Evolutionary conservation across 2,113 vertebrate species (phyloP), one percentile per base, ranked within the genome.

Genomic region (Gnathonemus longibarbis): DNA sequence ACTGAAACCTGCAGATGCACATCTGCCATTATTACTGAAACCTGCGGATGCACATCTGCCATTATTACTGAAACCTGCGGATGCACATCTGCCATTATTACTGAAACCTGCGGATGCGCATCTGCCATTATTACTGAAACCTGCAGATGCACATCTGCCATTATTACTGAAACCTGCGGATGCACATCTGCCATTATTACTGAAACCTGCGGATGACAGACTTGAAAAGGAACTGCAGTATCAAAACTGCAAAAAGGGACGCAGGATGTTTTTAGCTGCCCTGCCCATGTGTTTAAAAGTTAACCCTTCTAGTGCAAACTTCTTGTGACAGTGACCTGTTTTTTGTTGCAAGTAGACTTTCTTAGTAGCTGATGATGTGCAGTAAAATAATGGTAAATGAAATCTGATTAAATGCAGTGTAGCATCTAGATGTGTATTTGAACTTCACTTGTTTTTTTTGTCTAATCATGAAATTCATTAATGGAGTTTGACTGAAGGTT

Each of bases 151-250:
- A n/a, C n/a, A n/a, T n/a, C n/a, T n/a, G n/a, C n/a, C n/a, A n/a
- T n/a, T n/a, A n/a, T n/a, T n/a, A n/a, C n/a, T n/a, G n/a, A n/a
- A n/a, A n/a, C n/a, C n/a, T n/a, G n/a, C n/a, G n/a, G n/a, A n/a
- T n/a, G n/a, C n/a, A n/a, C n/a, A n/a, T n/a, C n/a, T n/a, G n/a
- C n/a, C n/a, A 96, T 91, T 96, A 96, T 90, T 96, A 96, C 91
- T 96, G 91, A 96, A 62, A 45, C 9, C 39, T 84, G 19, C 42
- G 3, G 15, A 24, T 21, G 17, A 39, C 15, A 3, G 4, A 84
- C 39, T 46, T n/a, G 17, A 45, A 48, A 8, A 6, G 31, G 39
- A 11, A 15, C 42, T 42, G 45, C 77, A 89, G 42, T 15, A 46
- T 84, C 66, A 10, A 49, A 5, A 31, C 62, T 48, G 19, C 10